Conservation (phyloP, 1,140 invertebrate genomes). For the Musca domestica region DNA sequence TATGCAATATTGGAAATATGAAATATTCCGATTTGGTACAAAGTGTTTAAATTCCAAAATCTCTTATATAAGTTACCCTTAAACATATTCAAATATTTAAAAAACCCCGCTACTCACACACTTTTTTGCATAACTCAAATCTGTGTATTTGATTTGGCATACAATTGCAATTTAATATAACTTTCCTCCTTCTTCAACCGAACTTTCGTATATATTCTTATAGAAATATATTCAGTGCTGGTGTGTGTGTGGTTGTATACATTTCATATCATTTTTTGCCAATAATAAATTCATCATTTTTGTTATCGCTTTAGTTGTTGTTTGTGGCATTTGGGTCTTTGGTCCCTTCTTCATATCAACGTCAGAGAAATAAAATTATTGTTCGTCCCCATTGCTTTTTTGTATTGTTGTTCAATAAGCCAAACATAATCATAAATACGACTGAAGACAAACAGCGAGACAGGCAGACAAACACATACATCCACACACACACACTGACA, state of each 20-base stretch:
- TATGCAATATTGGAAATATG: no score
- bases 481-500: background rate
- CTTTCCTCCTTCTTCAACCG: no score
- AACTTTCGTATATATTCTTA: no score
- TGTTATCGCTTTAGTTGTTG: background rate
- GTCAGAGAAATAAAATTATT: background rate
- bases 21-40: no score
- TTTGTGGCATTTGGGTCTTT: no score
- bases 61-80: no score
- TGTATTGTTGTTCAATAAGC: constrained; percentile 15
- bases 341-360: constrained; percentile 2
- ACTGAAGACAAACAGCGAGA: background rate
- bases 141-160: no score
- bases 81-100: no score
- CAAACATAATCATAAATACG: constrained; percentile 16
- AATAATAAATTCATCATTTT: constrained; percentile 14
- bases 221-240: background rate
- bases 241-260: background rate
- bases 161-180: no score
- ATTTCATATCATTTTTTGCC: constrained; percentile 2
- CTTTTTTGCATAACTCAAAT: no score
- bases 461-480: background rate
- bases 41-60: no score
- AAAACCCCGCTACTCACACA: no score
- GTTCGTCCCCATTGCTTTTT: background rate